Evolutionary conservation across 2,888 invertebrate genomes (phyloP).

Genomic region (Rotaria magnacalcarata): DNA sequence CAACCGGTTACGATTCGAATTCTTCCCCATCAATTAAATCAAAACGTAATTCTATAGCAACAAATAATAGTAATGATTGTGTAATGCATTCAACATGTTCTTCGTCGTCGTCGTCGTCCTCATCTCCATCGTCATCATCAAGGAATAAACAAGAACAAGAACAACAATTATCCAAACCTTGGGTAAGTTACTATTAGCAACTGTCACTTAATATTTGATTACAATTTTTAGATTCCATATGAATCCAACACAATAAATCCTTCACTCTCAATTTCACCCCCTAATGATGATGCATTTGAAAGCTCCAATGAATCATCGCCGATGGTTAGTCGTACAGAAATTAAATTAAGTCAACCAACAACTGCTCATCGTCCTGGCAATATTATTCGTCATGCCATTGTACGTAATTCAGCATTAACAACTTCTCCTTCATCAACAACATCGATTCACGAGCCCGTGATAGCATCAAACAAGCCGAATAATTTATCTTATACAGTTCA

Average conservation of each 20-base stretch:
- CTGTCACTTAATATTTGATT: no score
- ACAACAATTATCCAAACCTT: not conserved
- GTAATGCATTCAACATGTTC: not conserved
- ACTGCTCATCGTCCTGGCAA: not conserved
- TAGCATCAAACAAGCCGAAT: no score
- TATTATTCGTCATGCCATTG: not conserved
- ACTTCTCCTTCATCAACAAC: not conserved
- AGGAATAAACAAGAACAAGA: not conserved
- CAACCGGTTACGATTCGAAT: constrained; percentile 24
- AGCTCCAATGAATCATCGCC: not conserved
- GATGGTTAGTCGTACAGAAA: not conserved
- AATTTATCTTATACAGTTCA: not conserved
- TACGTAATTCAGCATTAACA: not conserved
- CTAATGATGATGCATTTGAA: not conserved
- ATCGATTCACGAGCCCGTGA: no score
- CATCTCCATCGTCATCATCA: not conserved
- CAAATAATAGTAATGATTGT: not conserved
- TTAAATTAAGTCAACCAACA: not conserved
- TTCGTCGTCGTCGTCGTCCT: not conserved
- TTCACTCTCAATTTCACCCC: not conserved
- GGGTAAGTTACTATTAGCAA: not conserved
- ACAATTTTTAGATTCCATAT: not conserved
- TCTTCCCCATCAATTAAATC: constrained; percentile 1
- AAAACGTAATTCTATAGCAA: not conserved
- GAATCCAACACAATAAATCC: not conserved